Evolutionary conservation across 2,113 vertebrate genomes (phyloP), one percentile per base, ranked within the genome.

Genomic region (Ptilorrhoa leucosticta): DNA sequence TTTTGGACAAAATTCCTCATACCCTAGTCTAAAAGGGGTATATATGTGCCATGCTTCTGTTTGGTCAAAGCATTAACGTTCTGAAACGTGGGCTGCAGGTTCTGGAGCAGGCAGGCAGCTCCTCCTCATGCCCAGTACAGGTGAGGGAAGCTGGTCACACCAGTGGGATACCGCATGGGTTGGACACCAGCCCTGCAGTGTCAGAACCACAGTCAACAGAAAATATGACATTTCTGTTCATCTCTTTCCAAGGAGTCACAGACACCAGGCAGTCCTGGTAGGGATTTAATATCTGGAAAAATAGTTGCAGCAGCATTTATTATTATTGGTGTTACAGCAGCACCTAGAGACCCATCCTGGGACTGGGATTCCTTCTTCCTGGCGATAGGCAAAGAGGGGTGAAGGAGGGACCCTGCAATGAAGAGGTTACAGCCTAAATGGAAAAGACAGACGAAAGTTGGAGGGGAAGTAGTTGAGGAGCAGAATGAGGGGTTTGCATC

Each of bases 321-420:
- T 83, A 85, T 88, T 94, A 27, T 1, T 95, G 72, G 79, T 94
- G 90, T 70, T 96, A 86, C 4, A 96, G 93, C 94, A 97, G 68
- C 96, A 96, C 94, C 94, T 96, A 96, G 68, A 91, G 94, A 96
- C 89, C 37, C 39, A 5, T 90, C 33, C 31, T 40, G 94, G 93
- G 90, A 96, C 75, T 95, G 81, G 57, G 39, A 54, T 50, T 83
- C 35, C 19, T 80, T 64, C 64, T 42, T 35, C 42, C 33, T 47
- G 30, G 35, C 15, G 50, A 5, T 4, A 65, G 4, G 31, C 14
- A 76, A 76, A 66, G 40, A 45, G 13, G 16, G 12, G 28, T 69
- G 66, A 42, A 56, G 11, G 24, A 63, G 30, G 6, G 7, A 44
- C 22, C 47, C 47, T 2, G 12, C 24, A 82, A 28, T 0, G 1